Conservation (phyloP, 2,113 vertebrate species). For the Oenanthe melanoleuca region DNA sequence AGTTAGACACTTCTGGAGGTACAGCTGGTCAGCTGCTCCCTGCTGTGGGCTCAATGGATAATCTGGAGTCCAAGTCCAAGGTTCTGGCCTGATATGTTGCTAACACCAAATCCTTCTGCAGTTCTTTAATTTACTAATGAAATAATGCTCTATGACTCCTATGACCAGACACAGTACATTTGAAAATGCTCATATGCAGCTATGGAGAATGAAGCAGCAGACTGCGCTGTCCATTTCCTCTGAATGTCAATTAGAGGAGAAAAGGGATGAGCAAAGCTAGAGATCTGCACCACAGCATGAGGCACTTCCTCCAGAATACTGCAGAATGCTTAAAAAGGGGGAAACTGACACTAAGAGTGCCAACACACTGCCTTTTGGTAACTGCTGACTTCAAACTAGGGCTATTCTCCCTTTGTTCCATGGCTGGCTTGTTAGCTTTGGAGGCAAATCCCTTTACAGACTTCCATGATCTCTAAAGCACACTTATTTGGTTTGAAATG, state of each 20-base stretch:
- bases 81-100: not conserved
- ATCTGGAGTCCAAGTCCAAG: not conserved
- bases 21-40: not conserved
- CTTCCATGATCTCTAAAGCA: not conserved
- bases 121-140: not conserved
- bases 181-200: not conserved
- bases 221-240: not conserved
- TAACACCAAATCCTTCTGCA: not conserved
- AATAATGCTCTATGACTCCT: not conserved
- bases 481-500: not conserved
- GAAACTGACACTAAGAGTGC: not conserved
- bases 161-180: not conserved
- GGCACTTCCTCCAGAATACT: not conserved
- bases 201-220: not conserved
- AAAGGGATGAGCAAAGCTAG: not conserved
- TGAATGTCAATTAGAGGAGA: not conserved
- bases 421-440: not conserved
- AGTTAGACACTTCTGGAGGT: not conserved
- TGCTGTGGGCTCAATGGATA: not conserved
- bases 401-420: not conserved
- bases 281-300: not conserved
- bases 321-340: not conserved
- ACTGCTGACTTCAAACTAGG: not conserved
- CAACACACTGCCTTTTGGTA: not conserved
- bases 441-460: conserved; percentile 17